Evolutionary conservation across 1,140 invertebrate species (phyloP).

Genomic region (Araneus ventricosus): DNA sequence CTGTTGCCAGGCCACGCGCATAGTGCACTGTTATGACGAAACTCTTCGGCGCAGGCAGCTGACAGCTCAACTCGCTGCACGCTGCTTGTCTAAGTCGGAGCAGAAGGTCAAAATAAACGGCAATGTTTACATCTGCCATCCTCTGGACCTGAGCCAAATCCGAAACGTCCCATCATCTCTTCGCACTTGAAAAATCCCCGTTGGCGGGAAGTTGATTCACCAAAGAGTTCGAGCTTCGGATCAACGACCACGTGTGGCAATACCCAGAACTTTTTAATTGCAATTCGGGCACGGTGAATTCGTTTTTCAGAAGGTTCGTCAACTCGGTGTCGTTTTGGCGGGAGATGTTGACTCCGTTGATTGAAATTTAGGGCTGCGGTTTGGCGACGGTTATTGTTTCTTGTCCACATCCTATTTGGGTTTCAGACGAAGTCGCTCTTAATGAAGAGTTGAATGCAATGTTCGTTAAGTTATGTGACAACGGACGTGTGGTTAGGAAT

Average conservation of each 20-base stretch:
- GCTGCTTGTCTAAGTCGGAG: not conserved
- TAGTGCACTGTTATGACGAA: not conserved
- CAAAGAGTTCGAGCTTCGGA: not conserved
- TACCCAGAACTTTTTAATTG: constrained; percentile 15
- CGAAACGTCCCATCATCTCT: not conserved
- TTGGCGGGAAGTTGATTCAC: not conserved
- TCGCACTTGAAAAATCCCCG: not conserved
- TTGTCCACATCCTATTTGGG: too few species aligned
- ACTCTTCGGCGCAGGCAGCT: not conserved
- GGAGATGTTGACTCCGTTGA: not conserved
- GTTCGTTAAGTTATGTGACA: too few species aligned
- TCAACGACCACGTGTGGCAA: not conserved
- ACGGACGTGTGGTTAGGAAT: not conserved
- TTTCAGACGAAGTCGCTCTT: too few species aligned
- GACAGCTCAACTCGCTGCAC: too few species aligned
- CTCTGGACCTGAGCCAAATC: not conserved
- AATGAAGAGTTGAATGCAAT: too few species aligned
- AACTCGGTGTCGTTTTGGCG: not conserved
- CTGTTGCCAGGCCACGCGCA: too few species aligned
- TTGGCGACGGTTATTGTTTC: not conserved
- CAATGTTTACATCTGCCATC: constrained; percentile 4
- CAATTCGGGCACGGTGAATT: not conserved
- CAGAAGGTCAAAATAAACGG: not conserved
- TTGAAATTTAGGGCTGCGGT: constrained; percentile 1
- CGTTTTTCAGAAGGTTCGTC: too few species aligned